These are phyloP conservation scores for Kradibia gibbosae DNA, from an alignment of 1,140 invertebrate genomes.

Conservation along the genomic window DNA sequence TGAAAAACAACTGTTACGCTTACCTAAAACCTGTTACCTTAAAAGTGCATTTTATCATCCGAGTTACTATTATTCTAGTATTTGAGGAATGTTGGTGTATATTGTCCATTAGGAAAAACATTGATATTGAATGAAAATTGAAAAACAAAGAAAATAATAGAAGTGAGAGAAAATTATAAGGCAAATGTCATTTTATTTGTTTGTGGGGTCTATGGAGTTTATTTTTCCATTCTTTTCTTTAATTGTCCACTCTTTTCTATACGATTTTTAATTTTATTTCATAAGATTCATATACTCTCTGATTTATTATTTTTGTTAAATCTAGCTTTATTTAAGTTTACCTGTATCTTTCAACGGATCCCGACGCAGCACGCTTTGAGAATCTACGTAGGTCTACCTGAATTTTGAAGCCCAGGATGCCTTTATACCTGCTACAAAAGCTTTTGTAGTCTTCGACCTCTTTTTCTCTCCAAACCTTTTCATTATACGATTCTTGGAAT, in stretches of 20 bases:
- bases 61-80: no score
- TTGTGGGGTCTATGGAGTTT: not conserved
- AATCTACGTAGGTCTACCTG: not conserved
- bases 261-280: not conserved
- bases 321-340: not conserved
- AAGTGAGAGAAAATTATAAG: not conserved
- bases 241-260: not conserved
- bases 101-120: no score
- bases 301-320: not conserved
- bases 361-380: not conserved
- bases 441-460: not conserved
- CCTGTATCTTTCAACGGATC: not conserved
- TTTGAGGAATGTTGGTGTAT: no score
- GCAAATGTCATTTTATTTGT: not conserved
- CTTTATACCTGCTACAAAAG: not conserved
- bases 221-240: not conserved
- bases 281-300: no score
- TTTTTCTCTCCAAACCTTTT: not conserved
- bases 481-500: not conserved
- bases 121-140: not conserved
- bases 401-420: not conserved
- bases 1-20: no score
- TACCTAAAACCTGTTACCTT: no score
- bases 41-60: no score
- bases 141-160: not conserved